These are phyloP conservation scores for Phenacoccus solenopsis DNA, from an alignment of 1,140 invertebrate genomes.

Conservation along the genomic window DNA sequence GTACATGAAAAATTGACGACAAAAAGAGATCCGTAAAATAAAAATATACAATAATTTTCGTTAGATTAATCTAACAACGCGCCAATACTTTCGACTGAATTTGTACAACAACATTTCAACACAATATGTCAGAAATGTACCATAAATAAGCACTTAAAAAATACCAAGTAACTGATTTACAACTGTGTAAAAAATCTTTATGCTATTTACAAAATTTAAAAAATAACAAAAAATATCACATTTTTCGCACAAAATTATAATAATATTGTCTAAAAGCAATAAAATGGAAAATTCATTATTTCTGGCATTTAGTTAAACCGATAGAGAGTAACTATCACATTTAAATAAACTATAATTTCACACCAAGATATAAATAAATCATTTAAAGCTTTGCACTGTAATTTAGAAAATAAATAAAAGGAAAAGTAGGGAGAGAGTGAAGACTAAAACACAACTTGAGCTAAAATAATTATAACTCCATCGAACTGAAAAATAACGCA, in stretches of 20 bases:
- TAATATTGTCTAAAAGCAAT: not conserved
- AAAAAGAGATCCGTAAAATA: not conserved
- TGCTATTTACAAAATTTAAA: not conserved
- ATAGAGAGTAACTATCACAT: too few relatives aligned
- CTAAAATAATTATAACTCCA: too few relatives aligned
- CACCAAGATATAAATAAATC: too few relatives aligned
- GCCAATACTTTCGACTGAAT: not conserved
- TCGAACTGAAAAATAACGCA: too few relatives aligned
- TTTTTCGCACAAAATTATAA: constrained; percentile 5
- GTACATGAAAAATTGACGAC: not conserved
- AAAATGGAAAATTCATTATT: too few relatives aligned
- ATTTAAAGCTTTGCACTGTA: too few relatives aligned
- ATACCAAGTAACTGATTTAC: not conserved
- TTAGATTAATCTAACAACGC: not conserved
- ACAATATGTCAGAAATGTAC: not conserved
- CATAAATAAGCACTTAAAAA: not conserved
- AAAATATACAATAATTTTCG: not conserved
- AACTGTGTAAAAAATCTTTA: not conserved
- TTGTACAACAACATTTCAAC: not conserved
- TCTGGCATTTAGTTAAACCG: too few relatives aligned
- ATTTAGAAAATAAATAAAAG: not conserved
- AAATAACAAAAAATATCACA: constrained; percentile 15
- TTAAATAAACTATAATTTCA: too few relatives aligned
- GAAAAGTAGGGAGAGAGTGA: not conserved
- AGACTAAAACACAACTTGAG: too few relatives aligned